Base-by-base conservation (phyloP, 2,888 invertebrate species). In the Drosophila buzzatii region DNA sequence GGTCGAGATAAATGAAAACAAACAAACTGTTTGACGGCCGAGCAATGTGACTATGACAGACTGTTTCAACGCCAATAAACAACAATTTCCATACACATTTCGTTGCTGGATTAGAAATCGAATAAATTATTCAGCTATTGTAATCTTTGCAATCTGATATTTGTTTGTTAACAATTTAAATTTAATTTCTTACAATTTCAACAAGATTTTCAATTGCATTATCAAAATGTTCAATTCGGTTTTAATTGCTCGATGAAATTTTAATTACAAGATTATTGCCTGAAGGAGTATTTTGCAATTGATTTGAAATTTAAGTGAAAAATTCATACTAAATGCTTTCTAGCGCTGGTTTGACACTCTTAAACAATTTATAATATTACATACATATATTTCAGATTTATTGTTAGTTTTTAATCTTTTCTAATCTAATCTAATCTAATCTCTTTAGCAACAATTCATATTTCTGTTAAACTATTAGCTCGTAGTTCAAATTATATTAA, bases 1-100 rank as follows among this genome's bases (percentile, higher is more conserved):
- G 18, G 41, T 2, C 67, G 18, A 67, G 53, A 23, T 27, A 10
- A 53, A 39, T 39, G 37, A 53, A 35, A 10, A 2, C 23, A 53
- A 51, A 51, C 33, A 12, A 12, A 51, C 49, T 33, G 8, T 8
- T 35, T 35, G 51, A 51, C 33, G 31, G 5, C 49, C 27, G 2
- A 49, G n/a, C 47, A 47, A n/a, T 31, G 27, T 47, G 47, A 47
- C 47, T n/a, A 0, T 47, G 47, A 31, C 45, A 45, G 20, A 23
- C 45, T 2, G 10, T 47, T 5, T 47, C 9, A 9, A 47, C 9
- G 7, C 3, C 6, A 10, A 10, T 18, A 12, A 49, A 49, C 12
- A 18, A 33, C 6, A 9, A 18, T n/a, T 31, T 33, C 18, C n/a
- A 47, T 27, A 16, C 9, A 23, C 3, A 35, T 27, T 27, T 27